Evolutionary conservation across 2,888 invertebrate genomes (phyloP), one percentile per base, ranked within the genome.

Genomic region (Iphiclides podalirius): DNA sequence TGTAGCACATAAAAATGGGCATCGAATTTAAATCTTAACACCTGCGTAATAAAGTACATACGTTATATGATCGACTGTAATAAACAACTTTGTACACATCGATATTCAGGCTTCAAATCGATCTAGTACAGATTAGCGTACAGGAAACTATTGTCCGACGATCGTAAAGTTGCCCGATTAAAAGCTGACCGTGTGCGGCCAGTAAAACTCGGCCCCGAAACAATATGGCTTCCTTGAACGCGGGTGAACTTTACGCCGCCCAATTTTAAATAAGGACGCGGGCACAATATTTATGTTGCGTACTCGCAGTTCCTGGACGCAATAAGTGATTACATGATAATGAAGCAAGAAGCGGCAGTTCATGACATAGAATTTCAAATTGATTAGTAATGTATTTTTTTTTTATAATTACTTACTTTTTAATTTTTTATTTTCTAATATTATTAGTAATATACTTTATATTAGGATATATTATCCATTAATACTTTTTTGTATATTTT

Each of bases 131-230:
- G 76, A 77, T 79, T 53, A 52, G 11, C 35, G 20, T 66, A 52
- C 53, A 53, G 57, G 55, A 57, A 64, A 59, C 58, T 61, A 61
- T 61, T 59, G 59, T 59, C 50, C 52, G 47, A 47, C 33, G 39
- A 52, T 61, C 58, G 51, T 66, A 77, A 75, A 74, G 68, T 60
- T 55, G 60, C 56, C 61, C 72, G 70, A 79, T 79, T 74, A 78
- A 72, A 79, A 69, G 38, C 70, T 61, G 64, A 68, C 76, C 79
- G 74, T 78, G 82, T 67, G 70, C 69, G 4, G 55, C 61, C 60
- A 58, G 70, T 75, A 75, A 78, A 79, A 70, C 59, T 53, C 55
- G 66, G 64, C 68, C 68, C 63, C 63, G 60, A 57, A 55, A 46
- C 42, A 56, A 59, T 61, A 59, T 54, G 57, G 61, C 71, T 77